Percentiles rank a stretch among this genome's conserved stretches.
Evolutionary conservation across 1,140 invertebrate species (phyloP).

Genomic region (Drosophila sp.): DNA sequence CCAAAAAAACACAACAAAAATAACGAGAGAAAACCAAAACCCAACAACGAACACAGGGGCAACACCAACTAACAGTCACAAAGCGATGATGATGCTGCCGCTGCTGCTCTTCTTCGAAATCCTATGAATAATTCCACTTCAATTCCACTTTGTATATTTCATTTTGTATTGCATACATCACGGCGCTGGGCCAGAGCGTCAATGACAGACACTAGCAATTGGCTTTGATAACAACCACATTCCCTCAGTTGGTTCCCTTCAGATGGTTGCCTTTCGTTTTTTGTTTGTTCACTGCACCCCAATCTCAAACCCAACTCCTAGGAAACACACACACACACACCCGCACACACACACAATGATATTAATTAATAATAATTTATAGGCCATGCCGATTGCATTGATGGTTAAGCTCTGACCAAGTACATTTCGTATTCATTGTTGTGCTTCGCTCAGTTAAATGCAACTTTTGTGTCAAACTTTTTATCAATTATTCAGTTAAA

Average conservation of each 20-base stretch:
- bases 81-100: slow-evolving; percentile 14
- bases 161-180: slow-evolving; percentile 73
- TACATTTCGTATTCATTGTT: slow-evolving; percentile 37
- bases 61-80: slow-evolving; percentile 46
- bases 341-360: slow-evolving; percentile 11
- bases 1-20: slow-evolving; percentile 31
- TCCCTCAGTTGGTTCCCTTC: background rate
- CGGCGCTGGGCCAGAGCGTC: slow-evolving; percentile 32
- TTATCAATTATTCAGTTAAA: slow-evolving; percentile 72
- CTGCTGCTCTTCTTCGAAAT: slow-evolving; percentile 27
- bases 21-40: background rate
- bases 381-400: slow-evolving; percentile 19
- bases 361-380: slow-evolving; percentile 64
- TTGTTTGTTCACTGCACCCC: background rate
- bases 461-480: slow-evolving; percentile 64
- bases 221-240: slow-evolving; percentile 57
- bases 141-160: slow-evolving; percentile 78
- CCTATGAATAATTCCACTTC: slow-evolving; percentile 79
- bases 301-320: background rate
- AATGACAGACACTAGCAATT: slow-evolving; percentile 66
- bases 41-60: background rate
- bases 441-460: slow-evolving; percentile 52
- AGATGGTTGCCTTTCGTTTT: background rate
- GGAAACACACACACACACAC: background rate
- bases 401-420: slow-evolving; percentile 22